Conservation (phyloP, 1,140 invertebrate species). For the Samia ricini region DNA sequence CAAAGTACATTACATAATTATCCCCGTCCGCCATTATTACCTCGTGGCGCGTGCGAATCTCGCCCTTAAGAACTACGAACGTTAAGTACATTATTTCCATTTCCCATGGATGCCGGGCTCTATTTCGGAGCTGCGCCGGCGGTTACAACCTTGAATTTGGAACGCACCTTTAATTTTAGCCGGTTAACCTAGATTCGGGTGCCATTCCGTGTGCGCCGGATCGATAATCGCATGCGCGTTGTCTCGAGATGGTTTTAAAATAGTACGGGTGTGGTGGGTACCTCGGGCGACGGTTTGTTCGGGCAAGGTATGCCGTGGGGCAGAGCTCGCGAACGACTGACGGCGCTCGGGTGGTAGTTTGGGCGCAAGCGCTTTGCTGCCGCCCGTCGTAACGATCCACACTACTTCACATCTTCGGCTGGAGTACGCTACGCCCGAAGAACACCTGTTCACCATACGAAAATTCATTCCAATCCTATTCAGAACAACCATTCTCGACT, state of each 20-base stretch:
- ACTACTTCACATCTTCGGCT: conserved; percentile 9
- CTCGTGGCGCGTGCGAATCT: conserved; percentile 43
- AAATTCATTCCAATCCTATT: background rate
- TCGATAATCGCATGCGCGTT: conserved; percentile 68
- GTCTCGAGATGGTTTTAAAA: conserved; percentile 47
- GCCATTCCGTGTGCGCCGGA: conserved; percentile 57
- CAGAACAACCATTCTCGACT: background rate
- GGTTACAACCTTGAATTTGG: conserved; percentile 68
- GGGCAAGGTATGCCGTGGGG: conserved; percentile 44
- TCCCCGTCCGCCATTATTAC: conserved; percentile 50
- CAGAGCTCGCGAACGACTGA: conserved; percentile 55
- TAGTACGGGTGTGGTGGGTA: conserved; percentile 46
- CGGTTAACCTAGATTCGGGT: conserved; percentile 72
- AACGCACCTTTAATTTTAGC: conserved; percentile 76
- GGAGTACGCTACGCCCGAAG: background rate
- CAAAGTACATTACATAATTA: conserved; percentile 70
- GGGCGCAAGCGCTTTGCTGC: conserved; percentile 46
- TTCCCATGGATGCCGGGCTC: conserved; percentile 59
- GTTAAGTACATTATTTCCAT: conserved; percentile 49
- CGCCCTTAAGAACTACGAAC: conserved; percentile 48
- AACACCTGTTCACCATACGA: background rate
- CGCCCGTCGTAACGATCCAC: conserved; percentile 47
- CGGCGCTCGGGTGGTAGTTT: conserved; percentile 22
- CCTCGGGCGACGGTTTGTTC: conserved; percentile 27
- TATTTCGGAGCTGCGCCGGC: conserved; percentile 69